A percentile compares a stretch with the other conserved stretches of the same genome.
Evolutionary conservation across 2,888 invertebrate species (phyloP).

Genomic region (Sesamia inferens): DNA sequence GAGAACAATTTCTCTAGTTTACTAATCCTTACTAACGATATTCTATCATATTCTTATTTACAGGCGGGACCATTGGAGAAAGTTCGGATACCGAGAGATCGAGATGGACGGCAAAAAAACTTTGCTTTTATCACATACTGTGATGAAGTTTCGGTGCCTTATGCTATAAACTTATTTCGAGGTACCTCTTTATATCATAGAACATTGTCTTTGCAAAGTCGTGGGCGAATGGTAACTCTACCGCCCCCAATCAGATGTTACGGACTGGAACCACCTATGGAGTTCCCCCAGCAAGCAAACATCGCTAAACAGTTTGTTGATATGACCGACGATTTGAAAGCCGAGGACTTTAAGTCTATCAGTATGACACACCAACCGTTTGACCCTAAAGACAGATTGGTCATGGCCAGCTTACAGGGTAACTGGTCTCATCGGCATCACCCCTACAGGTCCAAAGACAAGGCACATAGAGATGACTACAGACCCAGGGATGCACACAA

Average conservation of each 20-base stretch:
- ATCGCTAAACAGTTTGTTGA: conserved; percentile 81
- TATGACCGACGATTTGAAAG: conserved; percentile 80
- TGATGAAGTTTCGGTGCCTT: conserved; percentile 93
- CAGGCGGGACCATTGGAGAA: conserved; percentile 95
- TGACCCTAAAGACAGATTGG: conserved; percentile 76
- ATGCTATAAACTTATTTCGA: conserved; percentile 93
- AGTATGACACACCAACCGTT: conserved; percentile 66
- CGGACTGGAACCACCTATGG: conserved; percentile 76
- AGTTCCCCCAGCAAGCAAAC: conserved; percentile 71
- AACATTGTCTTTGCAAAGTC: conserved; percentile 85
- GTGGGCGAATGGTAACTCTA: conserved; percentile 74
- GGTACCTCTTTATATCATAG: conserved; percentile 92
- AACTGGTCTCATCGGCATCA: conserved; percentile 87
- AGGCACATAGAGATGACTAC: conserved; percentile 73
- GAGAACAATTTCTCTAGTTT: neutral
- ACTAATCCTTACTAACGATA: neutral
- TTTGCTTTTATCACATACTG: conserved; percentile 95
- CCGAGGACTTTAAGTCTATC: conserved; percentile 69
- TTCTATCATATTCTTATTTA: conserved; percentile 55
- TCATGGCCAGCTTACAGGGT: conserved; percentile 86
- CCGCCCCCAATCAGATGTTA: conserved; percentile 83
- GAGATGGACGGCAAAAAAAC: conserved; percentile 92
- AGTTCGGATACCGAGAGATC: conserved; percentile 93
- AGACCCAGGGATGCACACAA: conserved; percentile 66
- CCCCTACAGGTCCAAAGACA: conserved; percentile 80